These are phyloP conservation scores for Anolis sagrei DNA, from an alignment of 2,113 vertebrate species.

Conservation along the genomic window DNA sequence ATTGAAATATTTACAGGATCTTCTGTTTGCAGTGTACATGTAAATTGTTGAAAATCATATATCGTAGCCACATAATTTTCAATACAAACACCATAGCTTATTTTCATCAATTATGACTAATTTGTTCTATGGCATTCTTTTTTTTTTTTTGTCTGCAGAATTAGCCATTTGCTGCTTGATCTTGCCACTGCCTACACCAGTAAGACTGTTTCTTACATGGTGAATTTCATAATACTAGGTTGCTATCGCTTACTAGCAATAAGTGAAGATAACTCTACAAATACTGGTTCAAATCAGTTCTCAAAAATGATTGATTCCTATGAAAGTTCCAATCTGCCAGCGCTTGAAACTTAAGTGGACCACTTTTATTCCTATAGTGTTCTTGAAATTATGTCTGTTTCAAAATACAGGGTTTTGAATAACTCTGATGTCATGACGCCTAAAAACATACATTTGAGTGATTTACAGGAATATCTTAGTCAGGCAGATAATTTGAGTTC, in stretches of 20 bases:
- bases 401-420: neutral
- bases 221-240: neutral
- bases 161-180: fast-evolving
- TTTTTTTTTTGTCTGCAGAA: neutral
- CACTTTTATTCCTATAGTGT: neutral
- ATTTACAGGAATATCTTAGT: neutral
- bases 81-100: fast-evolving
- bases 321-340: neutral
- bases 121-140: neutral
- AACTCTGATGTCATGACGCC: fast-evolving
- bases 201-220: neutral
- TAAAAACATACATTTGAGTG: neutral
- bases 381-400: neutral
- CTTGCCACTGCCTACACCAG: neutral
- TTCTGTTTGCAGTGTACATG: fast-evolving
- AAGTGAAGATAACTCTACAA: neutral
- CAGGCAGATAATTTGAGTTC: fast-evolving
- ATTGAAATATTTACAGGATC: neutral
- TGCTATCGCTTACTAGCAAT: neutral
- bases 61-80: neutral
- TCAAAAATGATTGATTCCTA: slow-evolving; percentile 11
- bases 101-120: fast-evolving
- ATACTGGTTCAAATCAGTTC: neutral
- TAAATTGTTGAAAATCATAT: neutral
- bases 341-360: neutral